These are phyloP conservation scores for Otus sunia DNA, from an alignment of 2,113 vertebrate species.

Conservation along the genomic window DNA sequence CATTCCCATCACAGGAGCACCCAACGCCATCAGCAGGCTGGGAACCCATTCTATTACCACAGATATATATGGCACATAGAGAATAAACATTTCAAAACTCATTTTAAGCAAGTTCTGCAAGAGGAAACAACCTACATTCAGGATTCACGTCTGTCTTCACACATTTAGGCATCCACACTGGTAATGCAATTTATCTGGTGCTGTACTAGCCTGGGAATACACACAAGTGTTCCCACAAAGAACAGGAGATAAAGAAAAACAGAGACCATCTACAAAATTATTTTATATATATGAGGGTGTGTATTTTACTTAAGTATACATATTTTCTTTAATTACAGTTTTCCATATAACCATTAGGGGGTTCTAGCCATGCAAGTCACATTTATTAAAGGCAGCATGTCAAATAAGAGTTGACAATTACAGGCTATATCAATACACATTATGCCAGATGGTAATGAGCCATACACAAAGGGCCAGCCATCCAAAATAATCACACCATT, in stretches of 20 bases:
- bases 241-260: not conserved
- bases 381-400: conserved; percentile 96
- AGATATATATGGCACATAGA: not conserved
- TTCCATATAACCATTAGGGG: conserved; percentile 78
- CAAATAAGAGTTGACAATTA: conserved; percentile 94
- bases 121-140: not conserved
- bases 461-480: conserved; percentile 83
- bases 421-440: conserved; percentile 94
- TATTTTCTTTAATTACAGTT: conserved; percentile 75
- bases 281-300: conserved; percentile 15
- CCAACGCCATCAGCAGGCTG: not conserved
- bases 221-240: not conserved
- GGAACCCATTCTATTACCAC: rapidly evolving
- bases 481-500: conserved; percentile 85
- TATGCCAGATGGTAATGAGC: conserved; percentile 93
- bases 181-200: not conserved
- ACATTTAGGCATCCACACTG: not conserved
- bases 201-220: not conserved
- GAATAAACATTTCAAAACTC: not conserved
- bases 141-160: not conserved
- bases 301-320: conserved; percentile 57
- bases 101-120: not conserved
- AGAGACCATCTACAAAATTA: conserved; percentile 11
- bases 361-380: conserved; percentile 83
- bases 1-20: not conserved